Evolutionary conservation across 1,140 invertebrate species (phyloP), one percentile per base, ranked within the genome.

Genomic region (Procambarus clarkii): DNA sequence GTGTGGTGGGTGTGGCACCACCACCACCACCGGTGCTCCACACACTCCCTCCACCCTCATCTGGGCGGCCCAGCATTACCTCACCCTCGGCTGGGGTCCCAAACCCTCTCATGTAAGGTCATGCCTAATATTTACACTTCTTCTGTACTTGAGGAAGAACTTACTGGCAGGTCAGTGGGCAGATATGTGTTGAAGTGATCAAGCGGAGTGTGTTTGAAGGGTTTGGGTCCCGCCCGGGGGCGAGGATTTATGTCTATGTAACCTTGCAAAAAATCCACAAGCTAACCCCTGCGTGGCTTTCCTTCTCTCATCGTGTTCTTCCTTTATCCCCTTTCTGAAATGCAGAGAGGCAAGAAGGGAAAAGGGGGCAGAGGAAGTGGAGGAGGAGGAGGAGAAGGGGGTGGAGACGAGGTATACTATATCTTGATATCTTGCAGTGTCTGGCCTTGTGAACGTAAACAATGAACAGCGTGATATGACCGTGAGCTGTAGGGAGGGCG

Each of bases 341-440:
- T 71, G 44, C 74, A 87, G 77, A 80, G 54, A 78, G 77, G 77
- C 76, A 87, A 87, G 77, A 87, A 87, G 21, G 86, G 76, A 77
- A 77, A 77, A 87, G 74, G 86, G 74, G 76, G 76, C 76, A 74
- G 86, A 87, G 76, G 76, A 77, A 69, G 44, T 78, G 85, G 48
- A 79, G 86, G 86, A 87, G 86, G 86, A 80, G 86, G 86, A 58
- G 86, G 86, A 54, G 83, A 54, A 21, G 86, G 86, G 77, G 83
- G 69, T 74, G 76, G 74, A 13, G 54, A 78, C 54, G 86, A 78
- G 74, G 86, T 78, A 78, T 78, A 54, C 48, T 60, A 21, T 34
- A 50, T 77, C 34, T 44, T 58, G 48, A 44, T 45, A 74, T 24
- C 5, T 71, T 86, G 7, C 44, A 74, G 45, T 74, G n/a, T 71